phyloP scores from a whole-genome alignment of 2,113 vertebrate species.

The Scatophagus argus region DNA sequence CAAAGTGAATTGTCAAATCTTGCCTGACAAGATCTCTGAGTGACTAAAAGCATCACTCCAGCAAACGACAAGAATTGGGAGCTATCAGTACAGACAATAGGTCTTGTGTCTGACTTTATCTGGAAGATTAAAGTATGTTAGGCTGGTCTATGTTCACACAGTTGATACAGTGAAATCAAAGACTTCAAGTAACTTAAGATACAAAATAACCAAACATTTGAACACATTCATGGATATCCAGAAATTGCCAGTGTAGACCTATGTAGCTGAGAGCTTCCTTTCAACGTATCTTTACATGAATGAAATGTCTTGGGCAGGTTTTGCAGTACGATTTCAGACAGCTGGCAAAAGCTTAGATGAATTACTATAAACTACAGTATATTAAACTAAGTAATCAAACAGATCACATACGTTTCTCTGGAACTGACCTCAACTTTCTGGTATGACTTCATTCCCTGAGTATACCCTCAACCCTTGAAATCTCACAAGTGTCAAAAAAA shows the following conservation, averaged over 20 bases:
- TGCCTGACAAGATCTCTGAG: slow-evolving; percentile 6
- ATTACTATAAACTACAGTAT: background rate
- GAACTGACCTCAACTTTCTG: background rate
- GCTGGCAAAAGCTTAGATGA: background rate
- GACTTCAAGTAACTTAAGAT: background rate
- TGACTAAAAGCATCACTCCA: slow-evolving; percentile 8
- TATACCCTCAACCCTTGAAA: slow-evolving; percentile 12
- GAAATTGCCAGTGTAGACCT: slow-evolving; percentile 1
- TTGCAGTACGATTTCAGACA: slow-evolving; percentile 5
- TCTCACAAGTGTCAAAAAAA: background rate
- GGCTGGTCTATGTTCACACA: background rate
- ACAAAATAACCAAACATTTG: background rate
- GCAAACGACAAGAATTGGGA: slow-evolving; percentile 11
- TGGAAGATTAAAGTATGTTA: background rate
- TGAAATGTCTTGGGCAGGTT: background rate
- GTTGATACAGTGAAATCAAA: background rate
- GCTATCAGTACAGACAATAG: slow-evolving; percentile 1
- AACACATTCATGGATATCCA: slow-evolving; percentile 4
- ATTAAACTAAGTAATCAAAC: slow-evolving; percentile 17
- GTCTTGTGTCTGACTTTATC: background rate
- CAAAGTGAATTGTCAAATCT: background rate
- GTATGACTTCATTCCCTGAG: slow-evolving; percentile 60
- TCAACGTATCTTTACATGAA: background rate
- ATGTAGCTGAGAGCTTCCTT: background rate
- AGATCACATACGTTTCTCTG: slow-evolving; percentile 15